Base-by-base conservation (phyloP, 2,113 vertebrate genomes). In the Hippocampus comes region DNA sequence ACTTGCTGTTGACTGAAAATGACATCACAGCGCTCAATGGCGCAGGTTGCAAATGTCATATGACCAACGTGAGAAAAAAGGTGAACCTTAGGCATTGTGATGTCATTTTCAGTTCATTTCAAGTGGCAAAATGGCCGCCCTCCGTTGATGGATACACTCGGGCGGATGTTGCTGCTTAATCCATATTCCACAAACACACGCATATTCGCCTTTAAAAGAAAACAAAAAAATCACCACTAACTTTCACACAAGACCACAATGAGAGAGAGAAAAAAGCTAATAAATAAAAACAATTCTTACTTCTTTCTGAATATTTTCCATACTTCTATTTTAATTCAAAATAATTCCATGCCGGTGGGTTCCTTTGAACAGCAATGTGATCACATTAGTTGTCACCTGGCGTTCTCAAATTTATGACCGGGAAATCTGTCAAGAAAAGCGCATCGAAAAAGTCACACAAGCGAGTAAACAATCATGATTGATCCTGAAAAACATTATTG, bases 401-500 rank as follows among this genome's bases (percentile, higher is more conserved):
- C 67, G 41, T 59, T 34, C 53, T 76, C 71, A 68, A 42, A 61
- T 77, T 81, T 76, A 78, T 61, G 67, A 65, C 73, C 59, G 73
- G 38, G n/a, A 72, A 68, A 73, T 77, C 68, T 82, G 76, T 84
- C 80, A 82, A 63, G 72, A 71, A 61, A 79, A 67, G 69, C 41
- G 72, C 41, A 8, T 49, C 78, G 66, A 77, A 85, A 77, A 75
- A 75, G 74, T 43, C 78, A 59, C 30, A 15, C 67, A 71, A 67
- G 76, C 77, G 68, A 70, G 66, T 80, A 87, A 85, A 80, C 80
- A 86, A 61, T 67, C 17, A 7, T 73, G 69, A 82, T 64, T 59
- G 72, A 81, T 86, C 76, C 53, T 42, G 75, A 88, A 86, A 81
- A 78, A 82, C 84, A 82, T 85, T 86, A 86, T 86, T 86, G 78